Percentiles rank a stretch among this genome's conserved stretches.
Conservation (phyloP, 2,888 invertebrate genomes). For the Drosophila tanythrix region DNA sequence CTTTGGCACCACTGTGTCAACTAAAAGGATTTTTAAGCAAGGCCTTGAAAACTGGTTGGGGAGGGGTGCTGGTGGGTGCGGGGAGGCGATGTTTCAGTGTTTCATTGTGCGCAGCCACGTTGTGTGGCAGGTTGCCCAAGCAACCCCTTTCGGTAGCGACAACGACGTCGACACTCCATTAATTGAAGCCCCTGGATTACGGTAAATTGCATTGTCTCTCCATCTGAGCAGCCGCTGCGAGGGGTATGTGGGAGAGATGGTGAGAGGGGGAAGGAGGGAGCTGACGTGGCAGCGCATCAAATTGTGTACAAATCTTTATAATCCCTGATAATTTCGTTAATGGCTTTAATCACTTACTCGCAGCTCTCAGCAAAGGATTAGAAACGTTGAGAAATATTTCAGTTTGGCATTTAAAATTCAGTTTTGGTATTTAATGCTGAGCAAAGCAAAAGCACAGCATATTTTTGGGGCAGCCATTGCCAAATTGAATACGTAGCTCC, state of each 20-base stretch:
- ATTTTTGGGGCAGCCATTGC: conserved; percentile 65
- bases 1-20: conserved; percentile 19
- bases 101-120: conserved; percentile 35
- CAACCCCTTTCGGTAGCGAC: conserved; percentile 58
- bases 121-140: conserved; percentile 35
- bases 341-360: conserved; percentile 83
- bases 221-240: conserved; percentile 64
- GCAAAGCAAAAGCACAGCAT: conserved; percentile 17
- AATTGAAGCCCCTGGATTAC: conserved; percentile 84
- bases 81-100: conserved; percentile 29
- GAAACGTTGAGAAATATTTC: conserved; percentile 7
- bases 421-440: conserved; percentile 49
- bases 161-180: conserved; percentile 77
- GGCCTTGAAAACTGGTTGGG: neutral
- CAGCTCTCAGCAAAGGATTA: conserved; percentile 44
- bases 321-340: conserved; percentile 84
- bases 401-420: conserved; percentile 45
- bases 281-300: conserved; percentile 63
- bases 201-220: conserved; percentile 83
- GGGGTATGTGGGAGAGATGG: neutral
- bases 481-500: conserved; percentile 56
- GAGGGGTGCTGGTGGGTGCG: neutral
- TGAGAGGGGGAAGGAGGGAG: neutral
- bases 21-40: conserved; percentile 42
- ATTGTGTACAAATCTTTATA: conserved; percentile 82